Conservation (phyloP, 1,140 invertebrate species). For the Lutraria rhynchaena region DNA sequence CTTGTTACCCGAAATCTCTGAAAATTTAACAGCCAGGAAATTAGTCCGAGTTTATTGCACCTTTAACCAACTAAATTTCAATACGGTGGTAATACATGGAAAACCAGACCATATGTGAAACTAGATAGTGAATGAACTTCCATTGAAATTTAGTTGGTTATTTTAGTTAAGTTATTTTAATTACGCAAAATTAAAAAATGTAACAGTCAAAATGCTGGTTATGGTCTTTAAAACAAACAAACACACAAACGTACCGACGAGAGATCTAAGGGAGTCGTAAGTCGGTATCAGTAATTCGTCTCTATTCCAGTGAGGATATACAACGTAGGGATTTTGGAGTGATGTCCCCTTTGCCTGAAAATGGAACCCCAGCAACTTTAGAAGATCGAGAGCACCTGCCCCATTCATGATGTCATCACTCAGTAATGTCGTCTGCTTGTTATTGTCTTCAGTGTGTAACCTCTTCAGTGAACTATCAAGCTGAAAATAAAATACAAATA, state of each 20-base stretch:
- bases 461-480: slow-evolving; percentile 78
- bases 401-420: slow-evolving; percentile 62
- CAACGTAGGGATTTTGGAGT: slow-evolving; percentile 72
- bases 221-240: too few species aligned
- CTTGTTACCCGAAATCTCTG: slow-evolving; percentile 66
- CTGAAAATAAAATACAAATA: slow-evolving; percentile 67
- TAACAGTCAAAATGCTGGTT: too few species aligned
- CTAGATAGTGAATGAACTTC: too few species aligned
- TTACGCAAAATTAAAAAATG: too few species aligned
- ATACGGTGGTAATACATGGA: too few species aligned
- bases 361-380: slow-evolving; percentile 78
- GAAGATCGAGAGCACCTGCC: slow-evolving; percentile 68
- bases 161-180: too few species aligned
- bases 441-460: slow-evolving; percentile 76
- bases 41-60: neutral
- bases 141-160: too few species aligned
- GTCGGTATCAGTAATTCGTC: slow-evolving; percentile 78
- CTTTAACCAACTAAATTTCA: neutral
- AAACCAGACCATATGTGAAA: too few species aligned
- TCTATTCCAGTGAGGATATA: slow-evolving; percentile 80
- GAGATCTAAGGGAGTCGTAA: slow-evolving; percentile 75
- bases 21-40: slow-evolving; percentile 38
- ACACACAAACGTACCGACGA: slow-evolving; percentile 72
- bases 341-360: slow-evolving; percentile 76
- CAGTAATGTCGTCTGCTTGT: slow-evolving; percentile 67